phyloP scores from a whole-genome alignment of 2,888 invertebrate species.

The Sicus ferrugineus region DNA sequence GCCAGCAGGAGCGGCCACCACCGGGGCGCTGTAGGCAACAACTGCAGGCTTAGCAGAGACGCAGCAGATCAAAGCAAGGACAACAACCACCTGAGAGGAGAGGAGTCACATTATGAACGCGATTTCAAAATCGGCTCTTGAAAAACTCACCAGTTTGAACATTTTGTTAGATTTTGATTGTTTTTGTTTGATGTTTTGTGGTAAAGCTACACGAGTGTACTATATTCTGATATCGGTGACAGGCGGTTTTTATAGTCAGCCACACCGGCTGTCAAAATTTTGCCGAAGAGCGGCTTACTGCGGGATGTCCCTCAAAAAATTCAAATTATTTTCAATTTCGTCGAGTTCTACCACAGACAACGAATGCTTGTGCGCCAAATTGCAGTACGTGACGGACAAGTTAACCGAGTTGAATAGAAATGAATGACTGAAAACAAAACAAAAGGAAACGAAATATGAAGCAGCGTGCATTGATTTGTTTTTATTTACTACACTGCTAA shows the following conservation, averaged over 20 bases:
- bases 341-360: neutral
- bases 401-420: neutral
- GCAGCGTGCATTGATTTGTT: neutral
- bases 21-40: conserved; percentile 42
- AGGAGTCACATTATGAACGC: conserved; percentile 1
- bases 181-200: conserved; percentile 33
- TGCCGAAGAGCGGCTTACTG: conserved; percentile 12
- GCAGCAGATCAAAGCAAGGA: conserved; percentile 63
- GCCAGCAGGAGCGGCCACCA: conserved; percentile 38
- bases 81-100: conserved; percentile 58
- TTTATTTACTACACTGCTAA: neutral
- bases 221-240: conserved; percentile 40
- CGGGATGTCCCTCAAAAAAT: conserved; percentile 44
- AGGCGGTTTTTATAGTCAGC: conserved; percentile 52
- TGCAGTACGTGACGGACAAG: neutral
- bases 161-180: conserved; percentile 45
- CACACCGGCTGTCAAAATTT: conserved; percentile 8
- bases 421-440: neutral
- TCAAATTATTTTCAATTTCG: conserved; percentile 26
- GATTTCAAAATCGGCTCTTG: conserved; percentile 4
- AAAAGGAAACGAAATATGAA: neutral
- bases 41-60: conserved; percentile 66
- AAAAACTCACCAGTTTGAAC: conserved; percentile 54
- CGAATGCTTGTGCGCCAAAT: neutral
- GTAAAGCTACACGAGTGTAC: conserved; percentile 49